Conservation (phyloP, 2,797 vertebrate genomes). For the Streptopelia turtur region DNA sequence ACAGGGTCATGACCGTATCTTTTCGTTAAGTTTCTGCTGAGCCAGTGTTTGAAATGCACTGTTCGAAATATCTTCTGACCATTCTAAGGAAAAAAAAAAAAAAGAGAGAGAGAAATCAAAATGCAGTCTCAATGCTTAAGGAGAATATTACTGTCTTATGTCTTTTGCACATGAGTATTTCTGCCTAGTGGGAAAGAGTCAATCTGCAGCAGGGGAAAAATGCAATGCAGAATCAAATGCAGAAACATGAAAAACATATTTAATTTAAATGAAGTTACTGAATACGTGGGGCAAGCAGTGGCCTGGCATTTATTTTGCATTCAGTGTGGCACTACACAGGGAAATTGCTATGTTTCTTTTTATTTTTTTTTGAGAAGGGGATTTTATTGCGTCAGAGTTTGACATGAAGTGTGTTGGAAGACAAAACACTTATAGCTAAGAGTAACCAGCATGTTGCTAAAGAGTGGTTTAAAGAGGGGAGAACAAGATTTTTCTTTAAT, state of each 20-base stretch:
- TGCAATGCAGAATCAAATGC: constrained; percentile 74
- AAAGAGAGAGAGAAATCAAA: constrained; percentile 73
- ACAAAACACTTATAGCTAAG: constrained; percentile 65
- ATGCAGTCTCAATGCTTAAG: constrained; percentile 74
- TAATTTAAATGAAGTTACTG: constrained; percentile 71
- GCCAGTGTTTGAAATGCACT: constrained; percentile 77
- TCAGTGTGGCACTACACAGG: constrained; percentile 74
- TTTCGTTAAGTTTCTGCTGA: constrained; percentile 74
- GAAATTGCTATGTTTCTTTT: constrained; percentile 67
- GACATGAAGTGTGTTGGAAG: constrained; percentile 74
- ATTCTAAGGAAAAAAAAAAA: constrained; percentile 45
- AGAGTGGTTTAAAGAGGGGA: constrained; percentile 74
- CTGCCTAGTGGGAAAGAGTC: constrained; percentile 77
- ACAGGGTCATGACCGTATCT: constrained; percentile 75
- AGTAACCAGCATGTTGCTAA: constrained; percentile 75
- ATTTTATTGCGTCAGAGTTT: constrained; percentile 69
- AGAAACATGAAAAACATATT: constrained; percentile 66
- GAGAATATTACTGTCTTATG: constrained; percentile 73
- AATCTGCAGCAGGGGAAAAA: constrained; percentile 64
- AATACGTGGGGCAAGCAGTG: constrained; percentile 59
- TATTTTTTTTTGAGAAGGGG: neutral
- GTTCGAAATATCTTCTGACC: constrained; percentile 75
- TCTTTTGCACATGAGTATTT: constrained; percentile 80
- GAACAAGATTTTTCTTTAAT: constrained; percentile 66
- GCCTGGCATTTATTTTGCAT: constrained; percentile 75